Evolutionary conservation across 2,888 invertebrate genomes (phyloP).

Genomic region (Acronicta alni): DNA sequence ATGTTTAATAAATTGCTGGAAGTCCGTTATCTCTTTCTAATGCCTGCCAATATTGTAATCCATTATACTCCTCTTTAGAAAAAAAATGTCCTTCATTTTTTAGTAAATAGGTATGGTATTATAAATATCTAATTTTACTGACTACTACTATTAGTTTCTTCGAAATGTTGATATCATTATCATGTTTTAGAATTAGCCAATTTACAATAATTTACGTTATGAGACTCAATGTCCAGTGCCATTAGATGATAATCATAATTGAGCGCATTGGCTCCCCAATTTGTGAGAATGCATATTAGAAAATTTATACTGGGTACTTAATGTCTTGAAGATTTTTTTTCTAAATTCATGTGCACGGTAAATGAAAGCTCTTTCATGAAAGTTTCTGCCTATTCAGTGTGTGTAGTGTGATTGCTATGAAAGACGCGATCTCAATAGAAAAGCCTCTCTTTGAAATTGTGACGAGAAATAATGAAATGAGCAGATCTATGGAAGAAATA

Average conservation of each 20-base stretch:
- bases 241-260: constrained; percentile 34
- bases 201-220: constrained; percentile 27
- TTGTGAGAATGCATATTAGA: constrained; percentile 14
- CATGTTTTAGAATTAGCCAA: constrained; percentile 30
- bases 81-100: constrained; percentile 2
- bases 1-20: no score
- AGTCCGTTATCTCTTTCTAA: no score
- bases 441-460: constrained; percentile 8
- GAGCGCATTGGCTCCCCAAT: constrained; percentile 19
- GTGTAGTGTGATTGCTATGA: constrained; percentile 8
- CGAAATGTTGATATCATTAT: constrained; percentile 28
- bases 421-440: constrained; percentile 9
- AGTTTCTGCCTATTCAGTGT: constrained; percentile 28
- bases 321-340: constrained; percentile 21
- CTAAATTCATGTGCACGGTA: constrained; percentile 3
- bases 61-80: constrained; percentile 10
- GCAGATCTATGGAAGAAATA: constrained; percentile 1
- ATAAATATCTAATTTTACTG: background rate
- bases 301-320: constrained; percentile 21
- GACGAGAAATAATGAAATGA: constrained; percentile 9
- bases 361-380: constrained; percentile 38
- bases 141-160: constrained; percentile 5
- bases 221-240: constrained; percentile 18
- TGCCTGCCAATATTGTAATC: background rate
- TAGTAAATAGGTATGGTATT: constrained; percentile 5